These are phyloP conservation scores for Drosophila trapezifrons DNA, from an alignment of 1,140 invertebrate species.

Conservation along the genomic window DNA sequence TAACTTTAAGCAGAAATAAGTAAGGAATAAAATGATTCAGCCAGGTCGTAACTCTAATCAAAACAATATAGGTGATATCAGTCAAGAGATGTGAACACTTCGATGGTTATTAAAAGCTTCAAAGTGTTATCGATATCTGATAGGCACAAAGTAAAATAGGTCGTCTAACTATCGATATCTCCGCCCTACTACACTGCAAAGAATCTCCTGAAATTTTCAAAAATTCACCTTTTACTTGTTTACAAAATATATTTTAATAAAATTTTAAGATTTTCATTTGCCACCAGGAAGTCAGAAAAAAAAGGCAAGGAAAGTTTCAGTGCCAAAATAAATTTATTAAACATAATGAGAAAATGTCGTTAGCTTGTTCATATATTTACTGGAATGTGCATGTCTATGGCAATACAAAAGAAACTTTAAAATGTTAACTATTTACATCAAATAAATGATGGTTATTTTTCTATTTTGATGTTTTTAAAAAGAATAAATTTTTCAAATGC, in stretches of 20 bases:
- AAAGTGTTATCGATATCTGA: constrained; percentile 3
- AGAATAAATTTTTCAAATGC: constrained; percentile 29
- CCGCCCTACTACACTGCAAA: too few relatives aligned
- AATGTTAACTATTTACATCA: constrained; percentile 7
- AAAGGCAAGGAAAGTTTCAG: background rate
- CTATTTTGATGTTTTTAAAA: constrained; percentile 7
- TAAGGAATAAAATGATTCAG: background rate
- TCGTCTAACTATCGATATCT: too few relatives aligned
- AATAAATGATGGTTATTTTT: constrained; percentile 9
- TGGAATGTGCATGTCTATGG: constrained; percentile 30
- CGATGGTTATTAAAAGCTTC: background rate
- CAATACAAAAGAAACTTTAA: constrained; percentile 19
- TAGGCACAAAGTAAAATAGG: too few relatives aligned
- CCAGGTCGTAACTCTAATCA: background rate
- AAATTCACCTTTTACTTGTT: too few relatives aligned
- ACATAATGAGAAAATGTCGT: constrained; percentile 12
- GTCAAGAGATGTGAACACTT: background rate
- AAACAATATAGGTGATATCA: background rate
- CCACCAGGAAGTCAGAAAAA: too few relatives aligned
- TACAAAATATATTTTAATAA: too few relatives aligned
- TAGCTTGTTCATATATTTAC: constrained; percentile 17
- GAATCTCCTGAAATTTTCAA: too few relatives aligned
- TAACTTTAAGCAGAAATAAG: background rate
- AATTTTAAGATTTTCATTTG: too few relatives aligned
- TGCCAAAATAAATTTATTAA: constrained; percentile 14